These are phyloP conservation scores for Panagrolaimus sp. DNA, from an alignment of 1,140 invertebrate species.

Conservation along the genomic window DNA sequence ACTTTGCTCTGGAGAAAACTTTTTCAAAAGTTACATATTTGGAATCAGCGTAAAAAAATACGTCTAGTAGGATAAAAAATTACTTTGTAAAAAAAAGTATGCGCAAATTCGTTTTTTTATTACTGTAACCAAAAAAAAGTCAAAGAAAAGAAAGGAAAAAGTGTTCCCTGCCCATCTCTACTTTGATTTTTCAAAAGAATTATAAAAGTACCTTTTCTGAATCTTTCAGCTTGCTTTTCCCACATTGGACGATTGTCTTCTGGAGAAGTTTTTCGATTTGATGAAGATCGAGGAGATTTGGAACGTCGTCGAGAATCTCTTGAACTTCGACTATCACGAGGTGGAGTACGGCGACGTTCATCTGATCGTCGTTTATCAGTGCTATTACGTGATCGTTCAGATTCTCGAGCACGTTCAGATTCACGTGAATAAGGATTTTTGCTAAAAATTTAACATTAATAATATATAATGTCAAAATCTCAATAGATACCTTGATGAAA, in stretches of 20 bases:
- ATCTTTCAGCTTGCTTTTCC: constrained; percentile 14
- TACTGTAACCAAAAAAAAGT: too few species aligned
- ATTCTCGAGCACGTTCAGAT: neutral
- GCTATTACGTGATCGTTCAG: neutral
- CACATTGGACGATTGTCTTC: constrained; percentile 8
- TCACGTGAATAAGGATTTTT: neutral
- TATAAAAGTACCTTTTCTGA: too few species aligned
- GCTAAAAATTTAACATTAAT: neutral
- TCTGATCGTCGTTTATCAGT: neutral
- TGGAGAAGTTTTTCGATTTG: neutral
- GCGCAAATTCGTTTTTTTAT: too few species aligned
- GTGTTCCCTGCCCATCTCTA: too few species aligned
- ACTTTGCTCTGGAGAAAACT: too few species aligned
- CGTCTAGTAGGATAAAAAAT: neutral
- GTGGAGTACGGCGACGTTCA: neutral
- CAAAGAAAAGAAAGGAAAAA: too few species aligned
- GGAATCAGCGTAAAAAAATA: too few species aligned
- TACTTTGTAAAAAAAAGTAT: neutral
- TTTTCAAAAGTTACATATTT: too few species aligned
- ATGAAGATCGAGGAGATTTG: neutral
- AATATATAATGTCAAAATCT: too few species aligned
- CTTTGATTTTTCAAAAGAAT: too few species aligned
- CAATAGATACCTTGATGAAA: too few species aligned
- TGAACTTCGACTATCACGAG: neutral
- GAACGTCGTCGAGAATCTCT: neutral